These are phyloP conservation scores for Drosophila melanogaster DNA, from an alignment of 1,140 invertebrate genomes.

Conservation along the genomic window DNA sequence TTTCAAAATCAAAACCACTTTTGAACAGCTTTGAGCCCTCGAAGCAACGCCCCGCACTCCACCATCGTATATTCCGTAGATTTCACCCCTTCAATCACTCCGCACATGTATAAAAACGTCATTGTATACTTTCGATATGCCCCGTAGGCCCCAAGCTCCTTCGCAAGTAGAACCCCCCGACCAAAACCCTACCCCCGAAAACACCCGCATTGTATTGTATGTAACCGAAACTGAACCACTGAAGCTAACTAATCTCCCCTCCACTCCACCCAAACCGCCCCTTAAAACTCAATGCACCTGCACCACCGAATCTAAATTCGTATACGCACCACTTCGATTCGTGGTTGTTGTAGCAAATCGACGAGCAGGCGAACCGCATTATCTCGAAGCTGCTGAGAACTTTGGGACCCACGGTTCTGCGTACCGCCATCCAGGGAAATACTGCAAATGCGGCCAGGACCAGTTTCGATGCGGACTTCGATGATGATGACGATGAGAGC, in stretches of 20 bases:
- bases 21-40: background rate
- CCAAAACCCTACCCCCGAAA: constrained; percentile 2
- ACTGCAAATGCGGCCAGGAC: constrained; percentile 72
- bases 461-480: constrained; percentile 81
- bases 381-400: constrained; percentile 88
- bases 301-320: constrained; percentile 29
- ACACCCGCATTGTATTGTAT: constrained; percentile 17
- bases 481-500: constrained; percentile 71
- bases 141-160: constrained; percentile 13
- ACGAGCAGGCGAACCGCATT: constrained; percentile 90
- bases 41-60: background rate
- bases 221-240: constrained; percentile 23
- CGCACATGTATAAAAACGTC: constrained; percentile 11
- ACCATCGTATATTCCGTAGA: background rate
- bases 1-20: background rate
- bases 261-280: constrained; percentile 1
- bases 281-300: constrained; percentile 9
- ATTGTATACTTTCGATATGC: background rate
- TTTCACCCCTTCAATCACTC: constrained; percentile 1
- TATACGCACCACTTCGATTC: constrained; percentile 25
- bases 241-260: constrained; percentile 43
- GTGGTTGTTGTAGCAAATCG: constrained; percentile 89
- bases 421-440: constrained; percentile 83
- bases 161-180: background rate
- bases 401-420: constrained; percentile 88